Evolutionary conservation across 2,888 invertebrate species (phyloP).

Genomic region (Ommatoiulus sabulosus): DNA sequence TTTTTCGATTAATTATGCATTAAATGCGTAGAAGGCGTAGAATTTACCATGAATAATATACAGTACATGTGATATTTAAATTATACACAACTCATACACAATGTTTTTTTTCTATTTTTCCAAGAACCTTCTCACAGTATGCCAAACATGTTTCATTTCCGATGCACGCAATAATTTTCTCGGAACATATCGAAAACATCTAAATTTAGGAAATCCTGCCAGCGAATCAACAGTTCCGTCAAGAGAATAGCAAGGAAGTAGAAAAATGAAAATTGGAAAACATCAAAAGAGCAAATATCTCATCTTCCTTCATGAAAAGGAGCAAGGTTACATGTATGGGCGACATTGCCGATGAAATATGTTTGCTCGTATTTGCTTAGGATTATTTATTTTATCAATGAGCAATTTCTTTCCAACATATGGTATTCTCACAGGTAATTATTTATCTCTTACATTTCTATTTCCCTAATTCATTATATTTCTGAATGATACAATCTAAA

Average conservation of each 20-base stretch:
- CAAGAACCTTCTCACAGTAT: neutral
- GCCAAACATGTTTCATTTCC: neutral
- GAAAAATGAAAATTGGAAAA: conserved; percentile 10
- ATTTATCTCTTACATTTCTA: neutral
- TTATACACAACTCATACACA: too few relatives aligned
- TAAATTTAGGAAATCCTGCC: conserved; percentile 15
- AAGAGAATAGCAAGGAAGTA: neutral
- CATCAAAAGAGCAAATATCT: neutral
- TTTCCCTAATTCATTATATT: neutral
- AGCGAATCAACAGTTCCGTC: neutral
- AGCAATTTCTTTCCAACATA: neutral
- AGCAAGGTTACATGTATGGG: neutral
- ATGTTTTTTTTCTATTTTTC: neutral
- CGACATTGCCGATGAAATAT: neutral
- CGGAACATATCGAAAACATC: neutral
- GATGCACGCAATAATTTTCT: neutral
- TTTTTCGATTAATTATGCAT: too few relatives aligned
- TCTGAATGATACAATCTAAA: neutral
- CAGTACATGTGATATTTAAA: too few relatives aligned
- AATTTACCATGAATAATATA: too few relatives aligned
- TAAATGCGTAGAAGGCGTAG: too few relatives aligned
- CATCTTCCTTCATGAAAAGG: neutral
- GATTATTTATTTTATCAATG: neutral
- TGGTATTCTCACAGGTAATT: neutral
- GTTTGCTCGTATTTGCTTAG: neutral